Conservation (phyloP, 2,797 vertebrate species). For the Propithecus perrieri region DNA sequence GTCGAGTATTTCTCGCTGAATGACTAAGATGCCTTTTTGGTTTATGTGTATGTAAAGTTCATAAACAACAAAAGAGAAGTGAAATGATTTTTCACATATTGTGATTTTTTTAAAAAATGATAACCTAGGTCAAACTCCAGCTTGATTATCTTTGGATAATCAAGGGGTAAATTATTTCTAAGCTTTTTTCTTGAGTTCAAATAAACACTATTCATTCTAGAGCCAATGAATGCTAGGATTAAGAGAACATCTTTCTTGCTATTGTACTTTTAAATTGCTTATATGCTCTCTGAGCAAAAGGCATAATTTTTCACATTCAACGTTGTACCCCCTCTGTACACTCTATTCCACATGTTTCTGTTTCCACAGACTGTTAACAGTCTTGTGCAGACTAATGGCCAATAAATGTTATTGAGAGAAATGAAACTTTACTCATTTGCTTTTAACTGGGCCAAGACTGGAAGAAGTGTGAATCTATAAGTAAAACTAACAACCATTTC, state of each 20-base stretch:
- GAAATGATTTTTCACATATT: background rate
- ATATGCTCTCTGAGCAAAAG: background rate
- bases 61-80: background rate
- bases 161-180: background rate
- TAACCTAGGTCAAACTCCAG: background rate
- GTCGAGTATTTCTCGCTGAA: background rate
- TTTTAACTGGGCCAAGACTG: background rate
- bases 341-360: background rate
- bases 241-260: background rate
- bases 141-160: background rate
- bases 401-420: background rate
- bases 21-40: background rate
- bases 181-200: background rate
- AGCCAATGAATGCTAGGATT: background rate
- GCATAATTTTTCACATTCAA: background rate
- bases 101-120: background rate
- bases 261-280: background rate
- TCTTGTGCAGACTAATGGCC: background rate
- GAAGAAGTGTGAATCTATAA: background rate
- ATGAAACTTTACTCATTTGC: background rate
- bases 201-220: background rate
- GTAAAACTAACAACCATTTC: background rate
- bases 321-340: background rate
- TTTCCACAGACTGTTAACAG: background rate
- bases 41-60: background rate